A percentile compares a stretch with the other conserved stretches of the same genome.
These are phyloP conservation scores for Drosophila rufa DNA, from an alignment of 1,140 invertebrate genomes.

Conservation along the genomic window DNA sequence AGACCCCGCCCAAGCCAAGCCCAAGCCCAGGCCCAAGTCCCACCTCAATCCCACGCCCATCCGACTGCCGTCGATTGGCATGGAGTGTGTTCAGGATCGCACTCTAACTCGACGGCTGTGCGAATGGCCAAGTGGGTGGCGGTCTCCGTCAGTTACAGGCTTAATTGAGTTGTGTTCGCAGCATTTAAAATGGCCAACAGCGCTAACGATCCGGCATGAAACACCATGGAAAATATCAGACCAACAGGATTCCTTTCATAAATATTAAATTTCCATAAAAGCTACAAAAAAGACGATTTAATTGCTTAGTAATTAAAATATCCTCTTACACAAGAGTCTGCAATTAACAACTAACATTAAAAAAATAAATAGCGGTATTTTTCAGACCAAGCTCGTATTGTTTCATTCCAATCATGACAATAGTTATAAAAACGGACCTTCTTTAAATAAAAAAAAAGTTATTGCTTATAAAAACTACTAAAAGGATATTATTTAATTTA, in stretches of 20 bases:
- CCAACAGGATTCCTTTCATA: not conserved
- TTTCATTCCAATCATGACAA: not conserved
- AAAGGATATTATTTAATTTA: not conserved
- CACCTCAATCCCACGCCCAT: slow-evolving; percentile 22
- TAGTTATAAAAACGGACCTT: no score
- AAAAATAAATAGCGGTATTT: no score
- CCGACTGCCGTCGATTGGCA: slow-evolving; percentile 60
- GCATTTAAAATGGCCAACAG: slow-evolving; percentile 75
- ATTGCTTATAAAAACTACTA: no score
- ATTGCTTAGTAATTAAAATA: not conserved
- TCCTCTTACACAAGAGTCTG: not conserved
- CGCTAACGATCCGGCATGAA: slow-evolving; percentile 56
- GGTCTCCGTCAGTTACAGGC: slow-evolving; percentile 46
- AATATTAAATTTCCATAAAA: slow-evolving; percentile 2
- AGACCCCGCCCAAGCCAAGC: slow-evolving; percentile 3
- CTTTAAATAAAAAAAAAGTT: no score
- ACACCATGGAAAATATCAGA: slow-evolving; percentile 13
- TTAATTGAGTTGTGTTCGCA: slow-evolving; percentile 80
- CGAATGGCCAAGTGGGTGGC: slow-evolving; percentile 31
- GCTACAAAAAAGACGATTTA: not conserved
- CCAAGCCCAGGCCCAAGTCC: slow-evolving; percentile 3
- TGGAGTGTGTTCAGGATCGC: slow-evolving; percentile 24
- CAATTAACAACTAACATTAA: not conserved
- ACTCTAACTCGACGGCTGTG: slow-evolving; percentile 38
- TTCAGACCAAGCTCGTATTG: not conserved